phyloP scores from a whole-genome alignment of 2,113 vertebrate genomes.

The Grammomys surdaster region DNA sequence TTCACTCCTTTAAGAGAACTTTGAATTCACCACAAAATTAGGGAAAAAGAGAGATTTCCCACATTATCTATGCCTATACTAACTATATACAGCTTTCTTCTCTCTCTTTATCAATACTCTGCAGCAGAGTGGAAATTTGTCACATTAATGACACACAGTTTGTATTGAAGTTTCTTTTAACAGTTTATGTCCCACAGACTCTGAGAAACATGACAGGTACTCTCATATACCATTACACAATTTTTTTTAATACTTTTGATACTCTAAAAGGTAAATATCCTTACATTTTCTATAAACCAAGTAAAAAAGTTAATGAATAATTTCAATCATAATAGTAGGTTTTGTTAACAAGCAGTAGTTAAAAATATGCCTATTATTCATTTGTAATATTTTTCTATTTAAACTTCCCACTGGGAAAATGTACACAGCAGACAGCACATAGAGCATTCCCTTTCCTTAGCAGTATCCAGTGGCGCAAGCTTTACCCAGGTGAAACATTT shows the following conservation, averaged over 20 bases:
- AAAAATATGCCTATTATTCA: background rate
- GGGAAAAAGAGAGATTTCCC: background rate
- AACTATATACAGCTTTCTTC: background rate
- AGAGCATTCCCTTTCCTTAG: background rate
- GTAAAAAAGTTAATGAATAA: constrained; percentile 4
- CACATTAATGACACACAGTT: background rate
- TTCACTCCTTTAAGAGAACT: background rate
- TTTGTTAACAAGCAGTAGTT: constrained; percentile 18
- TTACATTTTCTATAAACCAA: constrained; percentile 38
- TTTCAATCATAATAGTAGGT: constrained; percentile 36
- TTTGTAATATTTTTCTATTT: constrained; percentile 23
- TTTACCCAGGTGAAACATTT: constrained; percentile 27
- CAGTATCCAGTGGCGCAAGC: background rate
- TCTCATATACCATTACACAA: background rate
- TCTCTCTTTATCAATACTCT: background rate
- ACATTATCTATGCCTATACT: background rate
- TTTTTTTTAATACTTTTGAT: constrained; percentile 1
- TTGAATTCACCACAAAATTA: constrained; percentile 25
- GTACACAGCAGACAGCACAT: constrained; percentile 1
- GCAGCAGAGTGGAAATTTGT: background rate
- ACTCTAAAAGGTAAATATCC: constrained; percentile 55
- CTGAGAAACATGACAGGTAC: background rate
- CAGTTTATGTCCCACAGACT: background rate
- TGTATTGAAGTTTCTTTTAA: background rate
- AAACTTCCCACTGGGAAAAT: constrained; percentile 33